Evolutionary conservation across 2,888 invertebrate species (phyloP).

Genomic region (Coelinius sp.): DNA sequence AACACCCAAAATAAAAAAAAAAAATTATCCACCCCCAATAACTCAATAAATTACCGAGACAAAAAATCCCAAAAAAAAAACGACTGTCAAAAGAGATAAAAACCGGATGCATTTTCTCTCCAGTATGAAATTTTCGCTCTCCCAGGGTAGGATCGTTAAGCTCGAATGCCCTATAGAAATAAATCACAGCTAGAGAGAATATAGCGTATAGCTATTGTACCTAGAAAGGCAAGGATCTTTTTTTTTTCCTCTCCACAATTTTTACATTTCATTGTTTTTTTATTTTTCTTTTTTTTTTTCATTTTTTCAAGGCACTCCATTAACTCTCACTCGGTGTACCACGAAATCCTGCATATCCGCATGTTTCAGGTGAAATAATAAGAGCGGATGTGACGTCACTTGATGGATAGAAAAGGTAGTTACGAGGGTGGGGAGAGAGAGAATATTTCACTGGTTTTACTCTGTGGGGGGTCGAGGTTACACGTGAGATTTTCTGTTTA

Average conservation of each 20-base stretch:
- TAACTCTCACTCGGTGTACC: slow-evolving; percentile 35
- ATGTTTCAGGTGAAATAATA: slow-evolving; percentile 53
- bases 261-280: slow-evolving; percentile 16
- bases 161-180: slow-evolving; percentile 3
- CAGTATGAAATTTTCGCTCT: slow-evolving; percentile 29
- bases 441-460: slow-evolving; percentile 13
- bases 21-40: neutral
- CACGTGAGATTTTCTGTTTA: slow-evolving; percentile 15
- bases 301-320: slow-evolving; percentile 55
- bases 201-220: neutral
- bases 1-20: neutral
- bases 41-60: neutral
- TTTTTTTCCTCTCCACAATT: slow-evolving; percentile 17
- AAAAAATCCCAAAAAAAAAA: slow-evolving; percentile 14
- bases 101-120: slow-evolving; percentile 8
- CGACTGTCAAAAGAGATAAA: neutral
- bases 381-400: slow-evolving; percentile 58
- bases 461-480: slow-evolving; percentile 21
- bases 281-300: slow-evolving; percentile 39
- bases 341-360: slow-evolving; percentile 32
- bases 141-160: slow-evolving; percentile 34
- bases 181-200: slow-evolving; percentile 35
- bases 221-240: neutral
- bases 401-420: slow-evolving; percentile 27
- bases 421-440: neutral